Percentiles rank a stretch among this genome's conserved stretches.
Evolutionary conservation across 64 coral and sea anemone species (phyloP).

Genomic region (Trachythela sp.): DNA sequence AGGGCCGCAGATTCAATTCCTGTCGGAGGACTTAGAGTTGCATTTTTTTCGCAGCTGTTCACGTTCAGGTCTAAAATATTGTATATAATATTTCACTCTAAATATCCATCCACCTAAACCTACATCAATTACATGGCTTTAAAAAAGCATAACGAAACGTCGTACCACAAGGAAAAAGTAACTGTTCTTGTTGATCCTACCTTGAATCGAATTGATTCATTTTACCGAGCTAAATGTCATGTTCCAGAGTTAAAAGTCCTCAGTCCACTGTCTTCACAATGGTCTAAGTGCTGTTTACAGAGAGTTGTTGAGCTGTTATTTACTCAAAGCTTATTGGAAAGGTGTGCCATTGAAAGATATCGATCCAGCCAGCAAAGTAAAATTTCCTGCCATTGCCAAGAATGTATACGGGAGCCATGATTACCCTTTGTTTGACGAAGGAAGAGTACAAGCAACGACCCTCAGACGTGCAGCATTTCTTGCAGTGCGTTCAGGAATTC

Average conservation of each 20-base stretch:
- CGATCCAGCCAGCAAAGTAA: neutral
- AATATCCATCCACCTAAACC: too few relatives aligned
- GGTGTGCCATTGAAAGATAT: neutral
- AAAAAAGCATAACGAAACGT: neutral
- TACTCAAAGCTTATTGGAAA: neutral
- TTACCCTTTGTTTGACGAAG: neutral
- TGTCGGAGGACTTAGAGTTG: too few relatives aligned
- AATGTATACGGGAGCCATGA: neutral
- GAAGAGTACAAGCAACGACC: neutral
- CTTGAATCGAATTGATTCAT: neutral
- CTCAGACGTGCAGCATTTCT: neutral
- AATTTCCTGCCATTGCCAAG: neutral
- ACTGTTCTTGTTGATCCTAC: neutral
- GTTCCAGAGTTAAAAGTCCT: too few relatives aligned
- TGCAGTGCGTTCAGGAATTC: neutral
- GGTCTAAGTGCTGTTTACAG: neutral
- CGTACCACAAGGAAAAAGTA: slow-evolving; percentile 3
- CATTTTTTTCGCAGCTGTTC: too few relatives aligned
- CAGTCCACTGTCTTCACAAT: too few relatives aligned
- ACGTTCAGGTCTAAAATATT: too few relatives aligned
- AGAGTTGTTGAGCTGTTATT: neutral
- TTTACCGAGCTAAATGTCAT: too few relatives aligned
- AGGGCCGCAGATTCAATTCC: too few relatives aligned
- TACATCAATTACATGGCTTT: too few relatives aligned
- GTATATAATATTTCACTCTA: too few relatives aligned